Evolutionary conservation across 2,888 invertebrate genomes (phyloP), one percentile per base, ranked within the genome.

Genomic region (Drosophila nigricruria): DNA sequence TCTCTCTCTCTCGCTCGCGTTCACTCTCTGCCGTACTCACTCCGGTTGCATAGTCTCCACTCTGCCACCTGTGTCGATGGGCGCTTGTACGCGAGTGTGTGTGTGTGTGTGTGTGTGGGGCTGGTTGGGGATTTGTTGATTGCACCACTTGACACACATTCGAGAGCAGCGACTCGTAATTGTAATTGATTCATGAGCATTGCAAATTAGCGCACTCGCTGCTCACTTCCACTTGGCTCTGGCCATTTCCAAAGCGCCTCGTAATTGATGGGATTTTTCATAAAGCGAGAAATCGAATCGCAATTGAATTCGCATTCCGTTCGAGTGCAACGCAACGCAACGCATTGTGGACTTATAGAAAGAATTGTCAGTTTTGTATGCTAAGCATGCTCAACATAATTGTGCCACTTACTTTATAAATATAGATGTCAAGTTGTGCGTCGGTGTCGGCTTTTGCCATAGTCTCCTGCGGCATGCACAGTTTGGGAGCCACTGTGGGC

Each of bases 101-200:
- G 49, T 32, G 49, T 32, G 32, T 32, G 49, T 14, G 50, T 23
- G 36, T 12, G 38, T 9, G 56, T 66, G 66, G 50, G 68, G 69
- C 50, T 47, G 77, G 54, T 50, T 70, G 65, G 81, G 65, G 54
- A 65, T 43, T 27, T 68, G 67, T 56, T 64, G 65, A 73, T 73
- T 78, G 77, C 72, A 56, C 73, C 71, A 76, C 88, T 84, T 80
- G 73, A 78, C 73, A 86, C 69, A 70, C 67, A 79, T 79, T 73
- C 54, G 32, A 62, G 75, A 66, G 79, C 79, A 77, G 66, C 63
- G 76, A 70, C 40, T 66, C 57, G 70, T 49, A 73, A 70, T 68
- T 73, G 73, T 68, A 84, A 82, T 88, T 82, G 75, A 88, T 80
- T 76, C 66, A 76, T 67, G 64, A 78, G 73, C 68, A 74, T 66